A percentile compares a stretch with the other conserved stretches of the same genome.
phyloP scores from a whole-genome alignment of 2,797 vertebrate species.

The Phrynocephalus vlangalii region DNA sequence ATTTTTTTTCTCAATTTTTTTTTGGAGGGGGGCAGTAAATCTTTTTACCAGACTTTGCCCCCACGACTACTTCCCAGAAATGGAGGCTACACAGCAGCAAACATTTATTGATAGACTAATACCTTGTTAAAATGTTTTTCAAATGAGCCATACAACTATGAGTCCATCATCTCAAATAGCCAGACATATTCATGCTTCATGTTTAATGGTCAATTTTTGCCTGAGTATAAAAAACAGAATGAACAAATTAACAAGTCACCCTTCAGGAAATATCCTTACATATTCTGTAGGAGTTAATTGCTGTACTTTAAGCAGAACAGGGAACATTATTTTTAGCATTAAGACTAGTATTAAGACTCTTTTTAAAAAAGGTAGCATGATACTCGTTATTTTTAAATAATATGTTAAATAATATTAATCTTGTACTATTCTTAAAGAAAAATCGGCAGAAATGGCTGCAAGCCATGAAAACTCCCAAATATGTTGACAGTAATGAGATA shows the following conservation, averaged over 20 bases:
- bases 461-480: too few relatives aligned
- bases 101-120: not conserved
- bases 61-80: not conserved
- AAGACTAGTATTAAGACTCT: too few relatives aligned
- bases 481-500: too few relatives aligned
- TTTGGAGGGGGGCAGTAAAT: not conserved
- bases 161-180: not conserved
- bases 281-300: not conserved
- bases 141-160: not conserved
- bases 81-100: not conserved
- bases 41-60: not conserved
- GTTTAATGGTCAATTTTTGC: not conserved
- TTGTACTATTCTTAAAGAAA: too few relatives aligned
- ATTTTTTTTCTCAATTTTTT: not conserved
- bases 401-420: too few relatives aligned
- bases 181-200: not conserved
- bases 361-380: too few relatives aligned
- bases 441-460: too few relatives aligned
- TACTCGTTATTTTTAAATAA: too few relatives aligned
- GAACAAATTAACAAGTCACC: not conserved
- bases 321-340: too few relatives aligned
- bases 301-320: too few relatives aligned
- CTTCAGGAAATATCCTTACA: not conserved
- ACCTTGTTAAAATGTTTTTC: not conserved
- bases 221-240: too few relatives aligned